Base-by-base conservation (phyloP, 2,888 invertebrate species). In the Phyto melanocephala region DNA sequence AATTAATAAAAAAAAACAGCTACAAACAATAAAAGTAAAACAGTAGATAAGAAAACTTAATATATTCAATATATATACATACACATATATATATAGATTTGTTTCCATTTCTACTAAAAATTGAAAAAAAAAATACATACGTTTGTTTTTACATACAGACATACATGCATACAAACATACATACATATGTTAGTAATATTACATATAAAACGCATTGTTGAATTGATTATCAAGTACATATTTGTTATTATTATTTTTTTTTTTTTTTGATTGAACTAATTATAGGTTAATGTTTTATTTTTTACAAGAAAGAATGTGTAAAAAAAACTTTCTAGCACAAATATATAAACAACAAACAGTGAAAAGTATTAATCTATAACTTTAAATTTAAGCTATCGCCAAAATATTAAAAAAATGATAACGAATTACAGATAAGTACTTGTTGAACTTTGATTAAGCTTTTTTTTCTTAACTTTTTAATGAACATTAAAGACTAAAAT, bases 1-100 rank as follows among this genome's bases (percentile, higher is more conserved):
- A 35, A 13, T 50, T 33, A 24, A 35, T 35, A 63, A 54, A 28
- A 52, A 52, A 33, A 22, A 42, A 33, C 33, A 45, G 22, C 54
- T 50, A 22, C 17, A 47, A 65, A 56, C n/a, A 28, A 67, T 58
- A 58, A 71, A 78, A 71, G 24, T 33, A 40, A 47, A 71, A 72
- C 24, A 62, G 4, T 15, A 22, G 70, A 78, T 70, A 67, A 75
- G 58, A 75, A 67, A 62, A 28, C 62, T 54, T 15, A 17, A 11
- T 7, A 37, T 40, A 28, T 5, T 28, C 6, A 5, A 28, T 28
- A 28, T n/a, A n/a, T n/a, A 28, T 28, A 5, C 6, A 28, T 28
- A n/a, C n/a, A n/a, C n/a, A n/a, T n/a, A n/a, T 28, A 6, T 28
- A 28, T 33, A 33, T 15, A 4, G 0, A 35, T 40, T 6, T 40